phyloP scores from a whole-genome alignment of 2,797 vertebrate genomes.

The Alectoris magna region DNA sequence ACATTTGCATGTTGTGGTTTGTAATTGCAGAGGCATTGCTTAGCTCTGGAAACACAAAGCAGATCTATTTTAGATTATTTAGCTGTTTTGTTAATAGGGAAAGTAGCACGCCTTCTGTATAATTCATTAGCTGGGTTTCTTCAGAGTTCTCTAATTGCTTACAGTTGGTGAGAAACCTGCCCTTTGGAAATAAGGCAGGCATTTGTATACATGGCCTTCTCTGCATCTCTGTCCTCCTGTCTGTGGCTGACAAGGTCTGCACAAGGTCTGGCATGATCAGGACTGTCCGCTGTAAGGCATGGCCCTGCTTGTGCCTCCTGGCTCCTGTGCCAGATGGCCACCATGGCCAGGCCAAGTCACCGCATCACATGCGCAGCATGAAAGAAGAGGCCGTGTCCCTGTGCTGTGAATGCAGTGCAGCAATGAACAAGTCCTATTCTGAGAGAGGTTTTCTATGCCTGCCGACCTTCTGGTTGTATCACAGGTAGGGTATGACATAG shows the following conservation, averaged over 20 bases:
- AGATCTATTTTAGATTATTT: background rate
- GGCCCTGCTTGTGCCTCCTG: background rate
- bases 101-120: background rate
- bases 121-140: background rate
- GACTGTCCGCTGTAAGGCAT: background rate
- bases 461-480: background rate
- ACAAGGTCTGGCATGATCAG: background rate
- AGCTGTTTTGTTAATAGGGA: background rate
- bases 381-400: rapidly evolving
- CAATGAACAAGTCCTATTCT: background rate
- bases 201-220: background rate
- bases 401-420: rapidly evolving
- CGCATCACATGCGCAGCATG: rapidly evolving
- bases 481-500: background rate
- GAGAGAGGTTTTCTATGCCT: background rate
- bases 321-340: background rate
- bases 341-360: background rate
- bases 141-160: background rate
- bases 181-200: background rate
- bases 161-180: background rate
- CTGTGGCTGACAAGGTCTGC: rapidly evolving
- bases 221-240: background rate
- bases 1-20: background rate
- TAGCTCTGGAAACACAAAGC: background rate
- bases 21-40: background rate